Base-by-base conservation (phyloP, 2,888 invertebrate genomes). In the Phaonia tiefii region DNA sequence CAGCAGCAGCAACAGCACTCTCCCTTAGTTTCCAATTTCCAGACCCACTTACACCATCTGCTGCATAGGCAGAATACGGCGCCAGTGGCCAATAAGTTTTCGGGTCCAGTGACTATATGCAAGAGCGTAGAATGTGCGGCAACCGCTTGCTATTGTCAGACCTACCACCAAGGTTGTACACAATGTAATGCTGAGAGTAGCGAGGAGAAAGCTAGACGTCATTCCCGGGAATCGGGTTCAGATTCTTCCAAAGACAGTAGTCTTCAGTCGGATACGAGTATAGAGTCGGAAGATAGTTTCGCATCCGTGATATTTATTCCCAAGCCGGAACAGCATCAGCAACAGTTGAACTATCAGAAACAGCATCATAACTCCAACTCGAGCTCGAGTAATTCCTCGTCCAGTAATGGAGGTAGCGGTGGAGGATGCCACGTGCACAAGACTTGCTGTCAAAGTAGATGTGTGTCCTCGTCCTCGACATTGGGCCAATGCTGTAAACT, bases 261-360 rank as follows among this genome's bases (percentile, higher is more conserved):
- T 89, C 92, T 97, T 78, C 97, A 97, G 91, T 97, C 97, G 89
- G 98, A 98, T 88, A 97, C 97, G 0, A 97, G 97, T 91, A 96
- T 97, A 42, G 98, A 98, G 89, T 97, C 97, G 0, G 97, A 98
- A 89, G 97, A 98, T 87, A 97, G 97, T 90, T 97, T 97, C 88
- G 97, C 97, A 76, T 97, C 97, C 83, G 97, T 98, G 58, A 97
- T 98, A 87, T 97, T 95, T 88, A 95, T 97, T 86, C 97, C 97
- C 74, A 96, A 96, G 91, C 94, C 95, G 66, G 95, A 96, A 77
- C 87, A 89, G 63, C 89, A 89, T 37, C 89, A 89, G 71, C 89
- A 89, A 91, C 85, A 89, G 56, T 80, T 88, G 1, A 88, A 89
- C 79, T 88, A 88, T 69, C 88, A 88, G 70, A 88, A 89, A 25